Percentiles rank a stretch among this genome's conserved stretches.
Evolutionary conservation across 2,113 vertebrate genomes (phyloP).

Genomic region (Protobothrops flavoviridis): DNA sequence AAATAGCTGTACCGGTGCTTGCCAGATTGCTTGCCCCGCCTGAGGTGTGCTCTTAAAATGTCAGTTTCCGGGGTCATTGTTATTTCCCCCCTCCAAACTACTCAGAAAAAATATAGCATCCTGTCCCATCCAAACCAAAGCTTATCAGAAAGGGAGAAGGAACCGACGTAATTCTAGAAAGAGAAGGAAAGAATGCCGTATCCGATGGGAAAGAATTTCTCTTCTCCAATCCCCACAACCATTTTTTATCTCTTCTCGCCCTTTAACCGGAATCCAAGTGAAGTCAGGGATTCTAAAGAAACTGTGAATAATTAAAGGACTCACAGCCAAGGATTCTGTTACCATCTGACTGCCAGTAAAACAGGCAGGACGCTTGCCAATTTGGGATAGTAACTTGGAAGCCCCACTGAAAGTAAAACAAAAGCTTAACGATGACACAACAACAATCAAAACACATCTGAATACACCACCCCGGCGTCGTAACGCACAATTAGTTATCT

Average conservation of each 20-base stretch:
- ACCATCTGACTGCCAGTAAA: background rate
- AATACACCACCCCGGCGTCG: conserved; percentile 29
- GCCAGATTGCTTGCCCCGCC: no score
- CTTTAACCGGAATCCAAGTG: background rate
- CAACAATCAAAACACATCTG: background rate
- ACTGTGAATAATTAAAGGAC: background rate
- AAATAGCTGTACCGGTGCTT: no score
- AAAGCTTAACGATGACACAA: conserved; percentile 16
- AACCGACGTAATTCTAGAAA: background rate
- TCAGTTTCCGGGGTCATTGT: background rate
- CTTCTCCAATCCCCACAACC: background rate
- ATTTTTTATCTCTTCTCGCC: background rate
- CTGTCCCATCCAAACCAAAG: background rate
- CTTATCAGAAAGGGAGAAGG: background rate
- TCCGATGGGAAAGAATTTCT: background rate
- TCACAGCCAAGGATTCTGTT: background rate
- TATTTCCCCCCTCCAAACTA: background rate
- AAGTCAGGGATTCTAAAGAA: background rate
- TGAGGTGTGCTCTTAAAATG: background rate
- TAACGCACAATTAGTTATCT: conserved; percentile 37
- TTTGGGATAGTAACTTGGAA: background rate
- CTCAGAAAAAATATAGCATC: background rate
- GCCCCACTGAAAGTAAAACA: conserved; percentile 15
- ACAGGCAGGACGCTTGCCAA: background rate
- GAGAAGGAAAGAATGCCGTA: background rate